These are phyloP conservation scores for Cerceris rybyensis DNA, from an alignment of 2,888 invertebrate genomes.

Conservation along the genomic window DNA sequence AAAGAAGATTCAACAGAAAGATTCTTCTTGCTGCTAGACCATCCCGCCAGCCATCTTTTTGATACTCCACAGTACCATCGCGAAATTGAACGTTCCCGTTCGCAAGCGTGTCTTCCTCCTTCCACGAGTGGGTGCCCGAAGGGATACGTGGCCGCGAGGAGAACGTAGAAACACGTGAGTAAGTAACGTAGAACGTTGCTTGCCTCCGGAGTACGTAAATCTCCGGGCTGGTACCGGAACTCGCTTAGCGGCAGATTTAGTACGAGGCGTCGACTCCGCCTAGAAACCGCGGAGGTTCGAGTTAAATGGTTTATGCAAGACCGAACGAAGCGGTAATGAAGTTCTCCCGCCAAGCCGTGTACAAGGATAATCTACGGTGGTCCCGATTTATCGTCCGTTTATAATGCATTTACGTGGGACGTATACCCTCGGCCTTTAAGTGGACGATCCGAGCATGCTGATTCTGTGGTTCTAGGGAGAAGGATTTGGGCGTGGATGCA, in stretches of 20 bases:
- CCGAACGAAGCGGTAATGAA: constrained; percentile 81
- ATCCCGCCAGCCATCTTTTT: background rate
- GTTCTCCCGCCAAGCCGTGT: constrained; percentile 73
- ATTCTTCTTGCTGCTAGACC: too few relatives aligned
- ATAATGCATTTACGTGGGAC: constrained; percentile 68
- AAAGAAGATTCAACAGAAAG: too few relatives aligned
- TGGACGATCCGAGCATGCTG: constrained; percentile 29
- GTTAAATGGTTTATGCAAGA: constrained; percentile 82
- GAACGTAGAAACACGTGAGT: constrained; percentile 48
- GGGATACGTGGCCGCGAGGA: constrained; percentile 37
- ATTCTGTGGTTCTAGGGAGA: constrained; percentile 42
- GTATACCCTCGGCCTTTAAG: constrained; percentile 34
- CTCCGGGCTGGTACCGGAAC: constrained; percentile 74
- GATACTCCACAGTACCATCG: background rate
- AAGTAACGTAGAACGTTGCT: constrained; percentile 54
- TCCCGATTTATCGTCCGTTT: constrained; percentile 79
- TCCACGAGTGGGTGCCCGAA: background rate
- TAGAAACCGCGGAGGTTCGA: constrained; percentile 80
- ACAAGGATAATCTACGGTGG: constrained; percentile 78
- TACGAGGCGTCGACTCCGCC: constrained; percentile 77
- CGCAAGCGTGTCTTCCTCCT: constrained; percentile 10
- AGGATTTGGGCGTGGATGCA: background rate
- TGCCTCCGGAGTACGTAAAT: constrained; percentile 73
- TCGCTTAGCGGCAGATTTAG: constrained; percentile 77
- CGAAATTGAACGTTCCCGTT: constrained; percentile 49